Percentiles rank a stretch among this genome's conserved stretches.
phyloP scores from a whole-genome alignment of 2,888 invertebrate genomes.

The Cheilosia vulpina region DNA sequence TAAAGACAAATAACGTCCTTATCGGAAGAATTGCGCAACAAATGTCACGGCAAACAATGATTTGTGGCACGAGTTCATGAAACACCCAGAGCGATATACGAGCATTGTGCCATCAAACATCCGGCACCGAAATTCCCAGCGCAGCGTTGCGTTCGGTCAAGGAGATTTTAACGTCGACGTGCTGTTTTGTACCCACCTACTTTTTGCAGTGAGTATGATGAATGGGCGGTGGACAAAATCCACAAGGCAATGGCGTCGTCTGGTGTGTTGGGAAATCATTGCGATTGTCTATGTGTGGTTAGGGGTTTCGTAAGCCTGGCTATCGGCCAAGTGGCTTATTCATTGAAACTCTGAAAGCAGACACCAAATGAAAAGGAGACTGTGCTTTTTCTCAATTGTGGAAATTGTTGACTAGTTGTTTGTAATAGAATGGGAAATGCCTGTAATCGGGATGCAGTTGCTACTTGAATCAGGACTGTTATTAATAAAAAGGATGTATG shows the following conservation, averaged over 20 bases:
- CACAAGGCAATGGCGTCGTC: slow-evolving; percentile 27
- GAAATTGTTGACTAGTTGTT: slow-evolving; percentile 9
- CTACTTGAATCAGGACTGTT: neutral
- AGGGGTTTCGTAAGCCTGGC: slow-evolving; percentile 11
- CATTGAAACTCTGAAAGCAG: slow-evolving; percentile 8
- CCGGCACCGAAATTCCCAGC: slow-evolving; percentile 9
- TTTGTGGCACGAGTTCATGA: slow-evolving; percentile 35
- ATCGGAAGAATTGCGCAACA: slow-evolving; percentile 7
- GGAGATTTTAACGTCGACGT: slow-evolving; percentile 9
- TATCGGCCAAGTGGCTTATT: slow-evolving; percentile 27
- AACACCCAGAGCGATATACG: slow-evolving; percentile 16
- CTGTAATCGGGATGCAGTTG: slow-evolving; percentile 16
- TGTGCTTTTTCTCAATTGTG: neutral
- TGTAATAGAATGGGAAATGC: slow-evolving; percentile 5
- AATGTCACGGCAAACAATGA: slow-evolving; percentile 27
- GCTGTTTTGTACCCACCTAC: neutral
- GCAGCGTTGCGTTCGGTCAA: slow-evolving; percentile 28
- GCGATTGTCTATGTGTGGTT: neutral
- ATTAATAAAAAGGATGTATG: neutral
- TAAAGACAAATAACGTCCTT: slow-evolving; percentile 5
- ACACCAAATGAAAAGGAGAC: neutral
- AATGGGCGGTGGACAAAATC: neutral
- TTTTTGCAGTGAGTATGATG: slow-evolving; percentile 8
- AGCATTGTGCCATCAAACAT: slow-evolving; percentile 8
- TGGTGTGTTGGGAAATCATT: neutral